A percentile compares a stretch with the other conserved stretches of the same genome.
phyloP scores from a whole-genome alignment of 2,797 vertebrate species.

The Lindbergichthys nudifrons region DNA sequence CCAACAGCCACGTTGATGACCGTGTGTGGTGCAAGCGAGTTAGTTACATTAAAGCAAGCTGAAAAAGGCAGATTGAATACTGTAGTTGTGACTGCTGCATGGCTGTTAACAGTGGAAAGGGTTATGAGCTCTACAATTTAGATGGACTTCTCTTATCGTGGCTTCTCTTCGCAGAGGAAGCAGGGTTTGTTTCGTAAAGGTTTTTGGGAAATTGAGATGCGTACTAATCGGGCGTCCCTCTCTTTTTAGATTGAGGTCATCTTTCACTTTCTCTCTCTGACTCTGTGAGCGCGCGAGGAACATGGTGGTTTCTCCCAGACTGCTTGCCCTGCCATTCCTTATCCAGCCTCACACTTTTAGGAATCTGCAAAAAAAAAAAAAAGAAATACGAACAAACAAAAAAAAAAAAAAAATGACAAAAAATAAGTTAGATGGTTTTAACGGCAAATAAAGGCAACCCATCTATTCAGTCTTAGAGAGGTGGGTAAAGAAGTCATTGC shows the following conservation, averaged over 20 bases:
- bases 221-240: conserved; percentile 44
- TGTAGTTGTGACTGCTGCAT: conserved; percentile 53
- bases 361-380: conserved; percentile 91
- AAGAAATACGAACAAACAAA: conserved; percentile 71
- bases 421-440: conserved; percentile 58
- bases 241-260: conserved; percentile 58
- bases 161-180: conserved; percentile 48
- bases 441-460: conserved; percentile 40
- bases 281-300: conserved; percentile 67
- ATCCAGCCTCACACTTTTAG: conserved; percentile 90
- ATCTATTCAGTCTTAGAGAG: conserved; percentile 44
- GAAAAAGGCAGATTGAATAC: conserved; percentile 48
- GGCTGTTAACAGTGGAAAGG: conserved; percentile 58
- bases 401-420: conserved; percentile 58
- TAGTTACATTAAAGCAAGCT: conserved; percentile 84
- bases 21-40: conserved; percentile 65
- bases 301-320: conserved; percentile 81
- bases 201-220: conserved; percentile 62
- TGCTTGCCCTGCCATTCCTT: conserved; percentile 90
- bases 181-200: conserved; percentile 30
- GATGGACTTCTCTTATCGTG: conserved; percentile 55
- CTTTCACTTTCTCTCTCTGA: conserved; percentile 70
- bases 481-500: conserved; percentile 23
- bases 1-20: conserved; percentile 55
- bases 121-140: conserved; percentile 56